Base-by-base conservation (phyloP, 2,797 vertebrate genomes). In the Labeo calbasu region DNA sequence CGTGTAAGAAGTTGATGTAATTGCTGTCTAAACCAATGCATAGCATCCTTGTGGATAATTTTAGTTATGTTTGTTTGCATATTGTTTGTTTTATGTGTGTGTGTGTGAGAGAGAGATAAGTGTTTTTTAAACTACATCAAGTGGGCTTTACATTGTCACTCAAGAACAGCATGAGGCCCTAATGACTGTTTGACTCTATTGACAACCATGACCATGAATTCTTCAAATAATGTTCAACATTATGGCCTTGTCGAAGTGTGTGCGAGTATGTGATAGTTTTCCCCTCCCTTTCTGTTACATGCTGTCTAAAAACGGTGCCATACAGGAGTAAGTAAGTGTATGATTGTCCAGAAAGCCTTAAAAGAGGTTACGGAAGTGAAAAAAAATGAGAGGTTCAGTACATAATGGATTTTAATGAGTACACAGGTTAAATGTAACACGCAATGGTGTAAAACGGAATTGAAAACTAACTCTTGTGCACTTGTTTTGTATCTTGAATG, bases 321-420 rank as follows among this genome's bases (percentile, higher is more conserved):
- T 77, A 69, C 50, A 57, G 32, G 23, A 77, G 50, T 77, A 57
- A 53, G 46, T 55, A 46, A 40, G 4, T 83, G 81, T 36, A 75
- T 73, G 57, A 69, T 69, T 73, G 25, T 78, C n/a, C 15, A 73
- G 46, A 28, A 66, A 76, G 81, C n/a, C 72, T 78, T 85, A 68
- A 73, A 72, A 76, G 23, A 73, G 63, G 15, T 66, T 11, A 66
- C 76, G n/a, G 32, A 68, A 55, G 51, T 15, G 28, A 14, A 75
- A 13, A 72, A 75, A 50, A 40, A 13, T 5, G 5, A 51, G 28
- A 43, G 46, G 48, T 51, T 79, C 25, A 66, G 17, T 2, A 51
- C 0, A 0, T 50, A 25, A 63, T 77, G 46, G 32, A 36, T 36
- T 36, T 36, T 36, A 36, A 36, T 36, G 32, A 36, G 32, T 36